Evolutionary conservation across 2,113 vertebrate species (phyloP).

Genomic region (Garra rufa): DNA sequence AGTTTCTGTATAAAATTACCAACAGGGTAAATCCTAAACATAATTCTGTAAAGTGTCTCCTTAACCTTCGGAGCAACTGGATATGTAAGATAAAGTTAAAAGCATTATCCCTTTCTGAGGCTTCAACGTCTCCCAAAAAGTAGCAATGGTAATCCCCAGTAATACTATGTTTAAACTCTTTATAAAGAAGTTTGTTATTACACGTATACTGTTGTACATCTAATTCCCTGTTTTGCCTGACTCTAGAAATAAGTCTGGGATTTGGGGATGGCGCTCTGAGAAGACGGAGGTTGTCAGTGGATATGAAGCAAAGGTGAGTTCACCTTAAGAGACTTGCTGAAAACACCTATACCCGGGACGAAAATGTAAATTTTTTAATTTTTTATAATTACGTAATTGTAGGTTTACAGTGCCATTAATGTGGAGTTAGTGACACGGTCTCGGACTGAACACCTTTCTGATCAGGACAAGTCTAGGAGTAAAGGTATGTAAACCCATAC

Average conservation of each 20-base stretch:
- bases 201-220: not conserved
- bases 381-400: constrained; percentile 13
- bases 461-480: constrained; percentile 82
- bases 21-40: no score
- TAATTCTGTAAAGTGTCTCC: no score
- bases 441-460: constrained; percentile 82
- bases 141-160: no score
- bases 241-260: constrained; percentile 91
- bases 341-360: no score
- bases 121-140: no score
- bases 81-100: no score
- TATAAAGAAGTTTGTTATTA: no score
- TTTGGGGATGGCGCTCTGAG: constrained; percentile 97
- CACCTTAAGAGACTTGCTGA: not conserved
- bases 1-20: no score
- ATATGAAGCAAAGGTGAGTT: constrained; percentile 91
- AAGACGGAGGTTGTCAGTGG: constrained; percentile 92
- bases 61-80: no score
- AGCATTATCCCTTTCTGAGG: no score
- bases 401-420: constrained; percentile 83
- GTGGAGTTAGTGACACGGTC: constrained; percentile 83
- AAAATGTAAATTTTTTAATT: no score
- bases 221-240: constrained; percentile 26
- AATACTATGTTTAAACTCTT: no score
- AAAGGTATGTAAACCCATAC: constrained; percentile 70